Evolutionary conservation across 1,140 invertebrate genomes (phyloP).

Genomic region (Mycetomoellerius zeteki): DNA sequence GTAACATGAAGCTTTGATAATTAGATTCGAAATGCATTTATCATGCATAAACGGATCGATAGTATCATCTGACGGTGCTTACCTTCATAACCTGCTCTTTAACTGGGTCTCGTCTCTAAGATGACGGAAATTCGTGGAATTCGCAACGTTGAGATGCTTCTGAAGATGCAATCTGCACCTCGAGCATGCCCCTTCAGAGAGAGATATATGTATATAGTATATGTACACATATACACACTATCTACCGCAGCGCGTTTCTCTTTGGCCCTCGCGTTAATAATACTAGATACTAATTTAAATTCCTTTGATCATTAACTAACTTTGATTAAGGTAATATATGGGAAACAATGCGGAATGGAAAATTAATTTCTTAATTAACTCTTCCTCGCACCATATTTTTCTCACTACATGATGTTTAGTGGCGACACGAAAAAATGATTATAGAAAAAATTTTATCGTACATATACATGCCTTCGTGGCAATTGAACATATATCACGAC

Average conservation of each 20-base stretch:
- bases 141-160: slow-evolving; percentile 59
- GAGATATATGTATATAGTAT: slow-evolving; percentile 3
- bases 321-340: slow-evolving; percentile 66
- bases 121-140: slow-evolving; percentile 59
- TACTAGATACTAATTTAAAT: slow-evolving; percentile 72
- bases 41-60: slow-evolving; percentile 17
- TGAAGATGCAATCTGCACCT: slow-evolving; percentile 71
- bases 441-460: neutral
- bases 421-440: neutral
- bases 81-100: slow-evolving; percentile 57
- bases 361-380: slow-evolving; percentile 59
- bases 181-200: slow-evolving; percentile 21
- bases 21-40: slow-evolving; percentile 23
- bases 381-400: neutral
- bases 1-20: slow-evolving; percentile 27
- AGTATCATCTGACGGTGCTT: slow-evolving; percentile 36
- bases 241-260: slow-evolving; percentile 24
- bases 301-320: slow-evolving; percentile 71
- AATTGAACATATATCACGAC: neutral
- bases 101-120: slow-evolving; percentile 46
- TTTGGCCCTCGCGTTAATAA: slow-evolving; percentile 64
- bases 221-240: neutral
- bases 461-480: neutral
- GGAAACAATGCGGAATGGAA: slow-evolving; percentile 48
- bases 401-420: neutral